A percentile compares a stretch with the other conserved stretches of the same genome.
Conservation (phyloP, 2,888 invertebrate species). For the Pomacea canaliculata region DNA sequence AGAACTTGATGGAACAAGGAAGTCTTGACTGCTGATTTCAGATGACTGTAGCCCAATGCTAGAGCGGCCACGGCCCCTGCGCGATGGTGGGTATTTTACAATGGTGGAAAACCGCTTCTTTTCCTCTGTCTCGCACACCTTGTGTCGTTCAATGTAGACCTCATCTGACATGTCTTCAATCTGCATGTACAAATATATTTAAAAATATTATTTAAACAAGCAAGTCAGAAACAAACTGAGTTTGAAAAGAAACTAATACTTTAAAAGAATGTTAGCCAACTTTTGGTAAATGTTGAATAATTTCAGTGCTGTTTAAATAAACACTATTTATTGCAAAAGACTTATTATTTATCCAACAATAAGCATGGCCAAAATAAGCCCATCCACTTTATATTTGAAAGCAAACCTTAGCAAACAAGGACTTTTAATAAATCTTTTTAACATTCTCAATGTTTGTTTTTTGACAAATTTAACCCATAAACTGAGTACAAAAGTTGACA, state of each 20-base stretch:
- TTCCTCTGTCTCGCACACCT: constrained; percentile 84
- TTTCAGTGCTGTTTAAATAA: too few species aligned
- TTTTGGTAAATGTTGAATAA: neutral
- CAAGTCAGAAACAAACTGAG: neutral
- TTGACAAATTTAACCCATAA: too few species aligned
- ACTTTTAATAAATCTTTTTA: too few species aligned
- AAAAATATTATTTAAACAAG: neutral
- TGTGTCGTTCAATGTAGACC: constrained; percentile 80
- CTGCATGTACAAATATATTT: constrained; percentile 46
- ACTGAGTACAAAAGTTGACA: too few species aligned
- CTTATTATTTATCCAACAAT: too few species aligned
- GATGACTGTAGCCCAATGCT: constrained; percentile 8
- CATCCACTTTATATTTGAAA: too few species aligned
- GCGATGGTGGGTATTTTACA: constrained; percentile 52
- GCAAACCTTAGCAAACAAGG: too few species aligned
- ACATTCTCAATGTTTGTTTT: too few species aligned
- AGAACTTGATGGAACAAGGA: neutral
- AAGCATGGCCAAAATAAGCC: too few species aligned
- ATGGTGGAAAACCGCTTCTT: constrained; percentile 73
- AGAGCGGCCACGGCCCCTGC: constrained; percentile 48
- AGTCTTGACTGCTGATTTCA: neutral
- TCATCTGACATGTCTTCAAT: constrained; percentile 86
- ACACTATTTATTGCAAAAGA: neutral
- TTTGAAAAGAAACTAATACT: neutral
- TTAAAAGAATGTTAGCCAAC: neutral